phyloP scores from a whole-genome alignment of 2,113 vertebrate genomes.

The Vireo altiloquus region DNA sequence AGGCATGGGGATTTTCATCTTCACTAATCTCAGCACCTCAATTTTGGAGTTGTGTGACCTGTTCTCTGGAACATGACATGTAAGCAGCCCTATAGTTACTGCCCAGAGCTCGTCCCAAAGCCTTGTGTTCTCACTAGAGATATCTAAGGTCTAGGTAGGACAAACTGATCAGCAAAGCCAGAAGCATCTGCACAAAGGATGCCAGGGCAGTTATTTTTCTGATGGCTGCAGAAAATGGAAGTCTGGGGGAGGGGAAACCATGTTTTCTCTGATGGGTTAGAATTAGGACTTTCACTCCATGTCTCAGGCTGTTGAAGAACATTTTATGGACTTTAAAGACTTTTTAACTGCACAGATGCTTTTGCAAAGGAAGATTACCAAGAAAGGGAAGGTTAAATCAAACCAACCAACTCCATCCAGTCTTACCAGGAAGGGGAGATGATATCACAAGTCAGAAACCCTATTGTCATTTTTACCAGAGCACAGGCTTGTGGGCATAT shows the following conservation, averaged over 20 bases:
- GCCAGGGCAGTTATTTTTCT: not conserved
- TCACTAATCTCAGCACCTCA: not conserved
- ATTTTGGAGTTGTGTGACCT: not conserved
- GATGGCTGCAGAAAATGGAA: not conserved
- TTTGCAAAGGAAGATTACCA: not conserved
- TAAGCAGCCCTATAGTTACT: not conserved
- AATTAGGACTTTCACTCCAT: not conserved
- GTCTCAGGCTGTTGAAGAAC: not conserved
- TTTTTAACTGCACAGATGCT: not conserved
- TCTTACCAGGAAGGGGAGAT: not conserved
- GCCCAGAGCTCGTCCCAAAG: not conserved
- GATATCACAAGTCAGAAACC: not conserved
- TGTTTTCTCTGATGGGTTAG: not conserved
- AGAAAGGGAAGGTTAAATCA: not conserved
- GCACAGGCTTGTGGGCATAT: not conserved
- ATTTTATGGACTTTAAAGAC: not conserved
- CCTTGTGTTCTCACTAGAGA: not conserved
- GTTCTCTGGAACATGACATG: not conserved
- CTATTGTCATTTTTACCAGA: not conserved
- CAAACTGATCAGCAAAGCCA: not conserved
- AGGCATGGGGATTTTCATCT: not conserved
- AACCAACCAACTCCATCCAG: not conserved
- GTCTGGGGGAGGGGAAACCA: not conserved
- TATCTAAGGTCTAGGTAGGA: not conserved
- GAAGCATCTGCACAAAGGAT: not conserved